Evolutionary conservation across 2,113 vertebrate species (phyloP).

Genomic region (Megaceryle maxima): DNA sequence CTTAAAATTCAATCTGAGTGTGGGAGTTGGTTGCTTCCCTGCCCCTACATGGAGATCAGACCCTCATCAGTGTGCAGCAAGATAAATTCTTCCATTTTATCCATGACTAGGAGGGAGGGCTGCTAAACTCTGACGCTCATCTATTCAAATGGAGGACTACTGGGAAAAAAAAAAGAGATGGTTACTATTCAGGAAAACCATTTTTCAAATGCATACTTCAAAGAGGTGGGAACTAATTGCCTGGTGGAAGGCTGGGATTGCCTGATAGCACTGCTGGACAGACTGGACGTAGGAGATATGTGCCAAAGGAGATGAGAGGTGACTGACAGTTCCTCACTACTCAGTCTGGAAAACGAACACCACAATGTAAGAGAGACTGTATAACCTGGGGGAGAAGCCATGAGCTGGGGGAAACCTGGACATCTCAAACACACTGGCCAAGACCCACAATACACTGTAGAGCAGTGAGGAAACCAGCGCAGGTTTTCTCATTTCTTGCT

Average conservation of each 20-base stretch:
- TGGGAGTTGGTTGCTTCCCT: constrained; percentile 24
- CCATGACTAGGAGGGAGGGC: neutral
- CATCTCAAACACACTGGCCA: neutral
- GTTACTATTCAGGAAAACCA: neutral
- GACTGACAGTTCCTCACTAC: neutral
- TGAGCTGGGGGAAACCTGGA: neutral
- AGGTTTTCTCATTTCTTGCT: neutral
- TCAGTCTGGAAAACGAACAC: neutral
- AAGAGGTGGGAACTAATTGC: neutral
- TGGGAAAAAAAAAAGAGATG: neutral
- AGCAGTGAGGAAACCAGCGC: neutral
- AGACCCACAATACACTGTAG: neutral
- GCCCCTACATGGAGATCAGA: neutral
- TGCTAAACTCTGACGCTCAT: neutral
- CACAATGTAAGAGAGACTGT: neutral
- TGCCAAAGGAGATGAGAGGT: neutral
- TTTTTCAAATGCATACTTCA: neutral
- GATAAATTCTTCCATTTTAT: constrained; percentile 11
- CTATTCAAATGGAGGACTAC: neutral
- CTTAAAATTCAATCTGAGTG: neutral
- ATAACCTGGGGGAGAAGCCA: neutral
- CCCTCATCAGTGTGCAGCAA: neutral
- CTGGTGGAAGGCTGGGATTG: neutral
- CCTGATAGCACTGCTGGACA: neutral
- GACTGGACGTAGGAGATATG: neutral